Percentiles rank a stretch among this genome's conserved stretches.
Evolutionary conservation across 64 coral and sea anemone genomes (phyloP).

Genomic region (Hydrozoanthus tunicans): DNA sequence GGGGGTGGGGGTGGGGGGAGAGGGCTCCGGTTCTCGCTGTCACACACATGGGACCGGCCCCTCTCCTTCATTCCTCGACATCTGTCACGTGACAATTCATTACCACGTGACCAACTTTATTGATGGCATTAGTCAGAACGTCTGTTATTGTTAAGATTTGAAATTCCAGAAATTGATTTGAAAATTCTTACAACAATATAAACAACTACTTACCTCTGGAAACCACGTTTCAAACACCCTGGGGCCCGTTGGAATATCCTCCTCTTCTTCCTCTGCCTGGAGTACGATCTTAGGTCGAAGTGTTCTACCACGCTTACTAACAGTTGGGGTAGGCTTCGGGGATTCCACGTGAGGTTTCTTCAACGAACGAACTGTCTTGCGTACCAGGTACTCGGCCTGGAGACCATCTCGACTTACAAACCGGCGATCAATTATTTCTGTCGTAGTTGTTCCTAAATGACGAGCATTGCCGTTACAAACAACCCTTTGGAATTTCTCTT

Average conservation of each 20-base stretch:
- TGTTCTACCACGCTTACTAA: constrained; percentile 89
- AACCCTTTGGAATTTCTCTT: neutral
- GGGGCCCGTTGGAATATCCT: constrained; percentile 66
- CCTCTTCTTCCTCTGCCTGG: constrained; percentile 71
- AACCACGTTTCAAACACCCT: constrained; percentile 92
- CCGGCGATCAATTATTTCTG: constrained; percentile 91
- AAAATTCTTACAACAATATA: neutral
- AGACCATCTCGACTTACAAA: constrained; percentile 91
- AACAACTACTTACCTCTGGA: constrained; percentile 71
- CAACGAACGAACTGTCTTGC: constrained; percentile 83
- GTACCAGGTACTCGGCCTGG: constrained; percentile 83
- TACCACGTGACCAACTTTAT: too few relatives aligned
- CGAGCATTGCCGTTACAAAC: neutral
- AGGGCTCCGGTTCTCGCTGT: too few relatives aligned
- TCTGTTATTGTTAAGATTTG: too few relatives aligned
- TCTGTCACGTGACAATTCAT: too few relatives aligned
- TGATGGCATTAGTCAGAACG: too few relatives aligned
- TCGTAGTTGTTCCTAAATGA: constrained; percentile 89
- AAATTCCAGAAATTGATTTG: neutral
- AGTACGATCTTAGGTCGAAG: constrained; percentile 87
- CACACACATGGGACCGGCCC: too few relatives aligned
- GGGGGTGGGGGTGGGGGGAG: too few relatives aligned
- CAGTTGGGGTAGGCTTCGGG: constrained; percentile 79
- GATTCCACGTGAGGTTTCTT: constrained; percentile 70
- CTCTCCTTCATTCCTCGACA: too few relatives aligned